Evolutionary conservation across 2,888 invertebrate genomes (phyloP).

Genomic region (Phalangium opilio): DNA sequence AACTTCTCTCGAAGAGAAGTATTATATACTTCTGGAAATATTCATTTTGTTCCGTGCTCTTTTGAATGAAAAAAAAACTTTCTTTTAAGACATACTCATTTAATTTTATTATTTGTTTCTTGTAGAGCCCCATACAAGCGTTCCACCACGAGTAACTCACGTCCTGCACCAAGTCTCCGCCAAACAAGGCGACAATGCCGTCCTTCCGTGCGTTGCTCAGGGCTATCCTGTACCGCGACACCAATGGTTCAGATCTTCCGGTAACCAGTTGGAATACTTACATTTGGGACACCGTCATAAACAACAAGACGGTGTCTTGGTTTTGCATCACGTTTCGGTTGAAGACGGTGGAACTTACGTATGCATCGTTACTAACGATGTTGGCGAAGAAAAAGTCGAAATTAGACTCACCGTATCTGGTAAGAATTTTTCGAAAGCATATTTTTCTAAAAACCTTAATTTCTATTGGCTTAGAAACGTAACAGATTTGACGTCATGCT

Average conservation of each 20-base stretch:
- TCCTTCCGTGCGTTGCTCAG: conserved; percentile 31
- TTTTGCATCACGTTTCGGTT: conserved; percentile 12
- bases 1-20: no score
- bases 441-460: no score
- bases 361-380: conserved; percentile 15
- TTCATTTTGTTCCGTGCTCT: no score
- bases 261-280: conserved; percentile 8
- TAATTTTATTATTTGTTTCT: no score
- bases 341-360: conserved; percentile 17
- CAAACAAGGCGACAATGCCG: conserved; percentile 23
- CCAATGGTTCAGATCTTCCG: conserved; percentile 26
- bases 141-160: conserved; percentile 13
- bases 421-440: no score
- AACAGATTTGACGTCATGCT: no score
- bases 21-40: no score
- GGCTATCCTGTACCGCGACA: conserved; percentile 31
- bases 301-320: conserved; percentile 11
- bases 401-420: conserved; percentile 12
- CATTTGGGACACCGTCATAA: conserved; percentile 8
- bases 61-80: no score
- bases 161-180: conserved; percentile 11
- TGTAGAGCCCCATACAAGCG: conserved; percentile 15
- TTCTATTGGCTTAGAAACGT: no score
- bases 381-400: conserved; percentile 16
- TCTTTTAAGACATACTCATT: no score